These are phyloP conservation scores for Acanthacorydalis orientalis DNA, from an alignment of 2,888 invertebrate species.

Conservation along the genomic window DNA sequence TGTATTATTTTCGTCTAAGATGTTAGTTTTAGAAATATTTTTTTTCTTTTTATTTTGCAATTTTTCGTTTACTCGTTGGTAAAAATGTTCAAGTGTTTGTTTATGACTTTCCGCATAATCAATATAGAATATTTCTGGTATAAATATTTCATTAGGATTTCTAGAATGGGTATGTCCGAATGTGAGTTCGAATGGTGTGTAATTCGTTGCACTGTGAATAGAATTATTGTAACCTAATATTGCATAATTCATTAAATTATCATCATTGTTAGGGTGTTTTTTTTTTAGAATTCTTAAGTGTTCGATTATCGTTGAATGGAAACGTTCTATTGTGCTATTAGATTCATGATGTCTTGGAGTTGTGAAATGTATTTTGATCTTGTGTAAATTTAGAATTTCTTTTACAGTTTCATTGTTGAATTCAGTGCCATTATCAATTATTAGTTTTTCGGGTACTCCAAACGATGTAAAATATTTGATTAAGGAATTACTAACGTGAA, in stretches of 20 bases:
- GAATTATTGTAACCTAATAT: conserved; percentile 1
- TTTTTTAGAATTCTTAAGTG: background rate
- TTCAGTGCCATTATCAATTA: background rate
- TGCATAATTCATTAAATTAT: background rate
- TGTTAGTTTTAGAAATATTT: background rate
- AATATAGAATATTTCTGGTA: background rate
- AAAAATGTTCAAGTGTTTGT: background rate
- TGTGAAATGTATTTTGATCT: conserved; percentile 3
- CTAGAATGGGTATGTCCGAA: background rate
- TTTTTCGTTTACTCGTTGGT: background rate
- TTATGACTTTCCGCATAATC: background rate
- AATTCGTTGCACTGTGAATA: background rate
- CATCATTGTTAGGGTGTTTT: background rate
- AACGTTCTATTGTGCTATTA: background rate
- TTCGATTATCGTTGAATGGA: conserved; percentile 1
- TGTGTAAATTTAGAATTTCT: background rate
- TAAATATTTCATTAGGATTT: background rate
- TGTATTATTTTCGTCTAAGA: background rate
- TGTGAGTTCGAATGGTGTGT: background rate
- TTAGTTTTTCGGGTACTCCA: background rate
- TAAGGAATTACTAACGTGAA: background rate
- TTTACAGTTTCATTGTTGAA: background rate
- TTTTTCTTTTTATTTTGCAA: background rate
- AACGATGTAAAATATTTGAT: background rate
- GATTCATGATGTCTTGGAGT: conserved; percentile 1